These are phyloP conservation scores for Venusia cambrica DNA, from an alignment of 2,888 invertebrate species.

Conservation along the genomic window DNA sequence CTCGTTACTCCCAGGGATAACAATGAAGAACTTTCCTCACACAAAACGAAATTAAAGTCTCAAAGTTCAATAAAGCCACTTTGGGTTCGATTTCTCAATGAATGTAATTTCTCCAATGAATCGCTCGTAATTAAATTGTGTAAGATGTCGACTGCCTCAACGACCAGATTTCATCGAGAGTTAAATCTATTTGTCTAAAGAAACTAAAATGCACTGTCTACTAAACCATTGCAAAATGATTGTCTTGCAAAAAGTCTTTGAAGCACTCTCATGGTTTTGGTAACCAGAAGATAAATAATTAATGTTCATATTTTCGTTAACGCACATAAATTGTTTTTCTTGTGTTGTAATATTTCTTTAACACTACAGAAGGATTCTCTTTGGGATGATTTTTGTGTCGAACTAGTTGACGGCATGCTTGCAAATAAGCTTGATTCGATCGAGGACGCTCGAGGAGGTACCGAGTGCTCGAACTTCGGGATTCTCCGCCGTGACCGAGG, in stretches of 20 bases:
- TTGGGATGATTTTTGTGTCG: background rate
- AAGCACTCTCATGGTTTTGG: too few relatives aligned
- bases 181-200: constrained; percentile 20
- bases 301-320: too few relatives aligned
- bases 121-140: constrained; percentile 20
- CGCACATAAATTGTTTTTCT: too few relatives aligned
- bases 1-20: constrained; percentile 6
- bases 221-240: too few relatives aligned
- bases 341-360: too few relatives aligned
- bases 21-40: constrained; percentile 9
- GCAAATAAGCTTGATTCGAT: constrained; percentile 12
- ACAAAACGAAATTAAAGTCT: constrained; percentile 12
- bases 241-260: too few relatives aligned
- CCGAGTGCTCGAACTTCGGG: constrained; percentile 20
- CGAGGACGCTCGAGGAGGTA: constrained; percentile 11
- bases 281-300: too few relatives aligned
- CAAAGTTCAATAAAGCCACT: constrained; percentile 7
- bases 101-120: constrained; percentile 23
- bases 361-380: too few relatives aligned
- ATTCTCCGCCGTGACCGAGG: constrained; percentile 17
- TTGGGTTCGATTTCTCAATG: constrained; percentile 7
- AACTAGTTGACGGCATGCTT: background rate
- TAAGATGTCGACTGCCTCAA: constrained; percentile 16
- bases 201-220: constrained; percentile 3
- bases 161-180: constrained; percentile 14